These are phyloP conservation scores for Drosophila punjabiensis DNA, from an alignment of 1,140 invertebrate genomes.

Conservation along the genomic window DNA sequence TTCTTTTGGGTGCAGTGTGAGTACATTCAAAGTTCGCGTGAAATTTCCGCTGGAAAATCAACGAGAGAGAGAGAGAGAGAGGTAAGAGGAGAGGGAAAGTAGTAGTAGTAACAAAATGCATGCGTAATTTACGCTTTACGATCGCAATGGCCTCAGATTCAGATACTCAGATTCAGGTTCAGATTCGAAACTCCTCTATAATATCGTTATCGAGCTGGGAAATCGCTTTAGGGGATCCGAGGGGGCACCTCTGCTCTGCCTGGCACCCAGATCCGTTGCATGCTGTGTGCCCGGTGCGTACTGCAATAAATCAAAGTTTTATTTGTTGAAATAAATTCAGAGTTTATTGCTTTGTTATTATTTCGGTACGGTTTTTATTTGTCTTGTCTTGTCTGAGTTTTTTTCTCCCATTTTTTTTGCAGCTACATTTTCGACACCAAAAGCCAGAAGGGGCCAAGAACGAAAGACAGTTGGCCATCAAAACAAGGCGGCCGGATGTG, in stretches of 20 bases:
- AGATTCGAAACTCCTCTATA: conserved; percentile 50
- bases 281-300: conserved; percentile 75
- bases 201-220: conserved; percentile 45
- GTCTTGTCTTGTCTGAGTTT: conserved; percentile 5
- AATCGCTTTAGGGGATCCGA: conserved; percentile 13
- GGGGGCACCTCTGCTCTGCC: neutral
- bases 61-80: neutral
- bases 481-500: conserved; percentile 42
- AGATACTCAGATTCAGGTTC: conserved; percentile 15
- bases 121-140: conserved; percentile 73
- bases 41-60: conserved; percentile 42
- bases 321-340: conserved; percentile 84
- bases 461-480: conserved; percentile 48
- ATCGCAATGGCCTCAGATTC: conserved; percentile 45
- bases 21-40: conserved; percentile 53
- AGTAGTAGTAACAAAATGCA: conserved; percentile 36
- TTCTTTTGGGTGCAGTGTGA: conserved; percentile 3
- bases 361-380: conserved; percentile 42
- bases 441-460: neutral
- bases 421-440: conserved; percentile 7
- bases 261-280: conserved; percentile 54
- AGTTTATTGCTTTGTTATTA: conserved; percentile 84
- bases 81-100: neutral
- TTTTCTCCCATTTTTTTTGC: neutral
- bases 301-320: conserved; percentile 82